Evolutionary conservation across 2,888 invertebrate genomes (phyloP).

Genomic region (Drosophila tripunctata): DNA sequence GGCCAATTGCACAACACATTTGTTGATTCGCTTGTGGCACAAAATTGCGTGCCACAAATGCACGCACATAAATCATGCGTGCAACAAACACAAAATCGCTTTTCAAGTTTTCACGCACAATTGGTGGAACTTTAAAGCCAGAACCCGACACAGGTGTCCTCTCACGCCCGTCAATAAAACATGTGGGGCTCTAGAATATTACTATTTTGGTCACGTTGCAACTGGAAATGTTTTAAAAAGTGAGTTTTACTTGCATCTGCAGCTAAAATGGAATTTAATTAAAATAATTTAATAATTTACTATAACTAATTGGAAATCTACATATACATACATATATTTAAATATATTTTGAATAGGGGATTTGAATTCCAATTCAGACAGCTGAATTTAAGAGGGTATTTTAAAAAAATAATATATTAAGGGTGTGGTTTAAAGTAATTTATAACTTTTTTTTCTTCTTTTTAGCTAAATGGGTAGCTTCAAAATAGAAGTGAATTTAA

Average conservation of each 20-base stretch:
- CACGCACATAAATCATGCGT: conserved; percentile 67
- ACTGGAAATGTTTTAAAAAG: background rate
- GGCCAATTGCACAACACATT: conserved; percentile 50
- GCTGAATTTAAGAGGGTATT: too few species aligned
- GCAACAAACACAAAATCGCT: conserved; percentile 57
- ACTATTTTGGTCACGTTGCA: background rate
- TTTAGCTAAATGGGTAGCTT: too few species aligned
- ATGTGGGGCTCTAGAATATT: background rate
- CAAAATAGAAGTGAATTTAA: too few species aligned
- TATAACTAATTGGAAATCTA: too few species aligned
- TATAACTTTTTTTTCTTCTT: too few species aligned
- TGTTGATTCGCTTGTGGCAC: conserved; percentile 58
- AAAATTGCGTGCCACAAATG: conserved; percentile 59
- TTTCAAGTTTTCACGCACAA: conserved; percentile 64
- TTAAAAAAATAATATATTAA: too few species aligned
- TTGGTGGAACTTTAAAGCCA: conserved; percentile 47
- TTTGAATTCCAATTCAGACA: too few species aligned
- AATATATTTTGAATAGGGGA: too few species aligned
- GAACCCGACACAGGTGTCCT: conserved; percentile 28
- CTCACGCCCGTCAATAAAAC: background rate
- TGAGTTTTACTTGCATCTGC: background rate
- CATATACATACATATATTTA: too few species aligned
- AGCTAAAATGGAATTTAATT: background rate
- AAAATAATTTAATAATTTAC: too few species aligned
- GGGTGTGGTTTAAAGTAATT: too few species aligned